Evolutionary conservation across 2,113 vertebrate genomes (phyloP).

Genomic region (Cheirogaleus medius): DNA sequence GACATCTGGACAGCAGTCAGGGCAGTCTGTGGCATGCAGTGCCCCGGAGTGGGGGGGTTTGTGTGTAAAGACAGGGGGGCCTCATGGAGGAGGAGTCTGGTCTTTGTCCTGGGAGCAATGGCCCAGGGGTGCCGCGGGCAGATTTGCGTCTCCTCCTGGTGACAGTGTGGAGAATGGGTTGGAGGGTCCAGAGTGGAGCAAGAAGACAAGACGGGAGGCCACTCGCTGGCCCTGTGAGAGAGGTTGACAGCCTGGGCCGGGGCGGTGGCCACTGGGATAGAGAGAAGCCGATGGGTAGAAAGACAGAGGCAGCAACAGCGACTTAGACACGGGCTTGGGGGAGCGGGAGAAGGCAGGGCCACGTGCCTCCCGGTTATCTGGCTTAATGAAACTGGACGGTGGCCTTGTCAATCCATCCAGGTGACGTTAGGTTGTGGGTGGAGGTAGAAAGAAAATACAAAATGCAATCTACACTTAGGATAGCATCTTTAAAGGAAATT

Average conservation of each 20-base stretch:
- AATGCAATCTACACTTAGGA: accelerated
- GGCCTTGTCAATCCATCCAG: accelerated
- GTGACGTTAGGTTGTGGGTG: neutral
- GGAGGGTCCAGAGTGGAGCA: neutral
- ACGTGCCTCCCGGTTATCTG: accelerated
- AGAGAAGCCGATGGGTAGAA: neutral
- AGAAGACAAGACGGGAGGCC: neutral
- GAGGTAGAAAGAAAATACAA: neutral
- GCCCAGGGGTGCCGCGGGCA: neutral
- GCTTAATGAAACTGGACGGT: neutral
- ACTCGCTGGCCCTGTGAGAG: neutral
- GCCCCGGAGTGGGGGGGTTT: accelerated
- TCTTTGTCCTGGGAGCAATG: neutral
- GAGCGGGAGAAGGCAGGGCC: neutral
- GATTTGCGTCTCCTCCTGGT: neutral
- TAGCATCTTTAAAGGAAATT: neutral
- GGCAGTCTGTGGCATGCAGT: accelerated
- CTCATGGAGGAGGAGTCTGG: neutral
- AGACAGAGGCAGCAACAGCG: neutral
- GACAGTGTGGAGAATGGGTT: neutral
- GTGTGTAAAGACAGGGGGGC: neutral
- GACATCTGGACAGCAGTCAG: accelerated
- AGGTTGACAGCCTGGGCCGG: neutral
- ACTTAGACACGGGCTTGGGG: neutral
- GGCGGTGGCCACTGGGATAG: accelerated